Base-by-base conservation (phyloP, 2,113 vertebrate species). In the Lanius ludovicianus region DNA sequence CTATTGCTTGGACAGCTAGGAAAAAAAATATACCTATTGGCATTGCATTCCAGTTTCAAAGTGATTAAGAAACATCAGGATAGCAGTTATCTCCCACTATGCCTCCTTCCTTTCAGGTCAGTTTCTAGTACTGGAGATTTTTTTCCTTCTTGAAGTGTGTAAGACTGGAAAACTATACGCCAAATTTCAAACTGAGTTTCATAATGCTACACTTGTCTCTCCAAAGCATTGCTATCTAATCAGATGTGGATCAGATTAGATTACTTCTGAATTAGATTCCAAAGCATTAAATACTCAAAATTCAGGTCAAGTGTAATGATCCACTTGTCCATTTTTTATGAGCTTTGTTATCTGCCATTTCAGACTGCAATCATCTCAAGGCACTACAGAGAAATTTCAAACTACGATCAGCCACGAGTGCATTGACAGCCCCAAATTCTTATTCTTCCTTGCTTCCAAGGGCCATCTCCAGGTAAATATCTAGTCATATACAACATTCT, bases 11-110 rank as follows among this genome's bases (percentile, higher is more conserved):
- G 79, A 87, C 44, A 95, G 30, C 47, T 67, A 56, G 56, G 56
- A 56, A 93, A 76, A 78, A 17, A 87, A 57, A 75, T 62, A 78
- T 41, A 75, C 15, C 7, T 74, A 44, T 50, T 76, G 68, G 68
- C 75, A 92, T 84, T 93, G 63, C 27, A 64, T 96, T 74, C 41
- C 57, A 91, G 39, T 67, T 60, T 77, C 67, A 67, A 82, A 95
- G 50, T 63, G 83, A 78, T 16, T 90, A 73, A 92, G 63, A 90
- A 96, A 75, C 35, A 79, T 25, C 76, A 68, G 65, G 55, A 77
- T 23, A 85, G 39, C 65, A 93, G 73, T 62, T 70, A 47, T 78
- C 21, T 92, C 39, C 42, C 31, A 64, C 22, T 60, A 3, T 7
- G 14, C 12, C 35, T 69, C 24, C 79, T 64, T 67, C 12, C 24